A percentile compares a stretch with the other conserved stretches of the same genome.
Conservation (phyloP, 1,140 invertebrate species). For the Cyphomyrmex costatus region DNA sequence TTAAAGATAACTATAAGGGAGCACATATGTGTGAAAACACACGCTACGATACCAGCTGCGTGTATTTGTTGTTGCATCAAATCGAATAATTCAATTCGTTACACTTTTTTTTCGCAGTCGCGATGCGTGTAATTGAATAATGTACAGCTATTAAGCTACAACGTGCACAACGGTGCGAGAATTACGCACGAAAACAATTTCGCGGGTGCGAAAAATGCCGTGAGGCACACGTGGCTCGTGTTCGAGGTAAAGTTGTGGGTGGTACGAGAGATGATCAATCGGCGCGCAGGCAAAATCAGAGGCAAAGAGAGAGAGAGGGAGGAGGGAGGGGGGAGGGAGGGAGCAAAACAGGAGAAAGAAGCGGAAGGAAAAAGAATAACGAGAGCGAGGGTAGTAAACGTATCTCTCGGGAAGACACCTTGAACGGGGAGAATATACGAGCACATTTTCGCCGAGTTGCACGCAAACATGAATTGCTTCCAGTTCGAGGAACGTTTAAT, state of each 20-base stretch:
- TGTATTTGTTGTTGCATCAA: background rate
- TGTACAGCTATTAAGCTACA: constrained; percentile 28
- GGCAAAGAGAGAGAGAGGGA: constrained; percentile 9
- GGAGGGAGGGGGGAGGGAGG: constrained; percentile 13
- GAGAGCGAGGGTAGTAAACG: constrained; percentile 66
- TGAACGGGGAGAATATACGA: constrained; percentile 73
- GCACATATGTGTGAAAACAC: background rate
- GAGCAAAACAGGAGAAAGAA: background rate
- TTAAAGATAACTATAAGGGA: background rate
- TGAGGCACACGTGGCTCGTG: constrained; percentile 57
- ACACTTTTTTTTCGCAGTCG: background rate
- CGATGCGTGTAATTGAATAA: background rate
- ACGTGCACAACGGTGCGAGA: constrained; percentile 9
- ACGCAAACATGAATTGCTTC: constrained; percentile 59
- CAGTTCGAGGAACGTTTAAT: constrained; percentile 59
- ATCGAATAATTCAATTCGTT: constrained; percentile 11
- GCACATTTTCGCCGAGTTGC: constrained; percentile 68
- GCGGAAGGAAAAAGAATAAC: constrained; percentile 39
- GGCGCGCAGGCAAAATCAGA: constrained; percentile 28
- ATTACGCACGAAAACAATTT: constrained; percentile 66
- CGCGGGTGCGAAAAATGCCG: constrained; percentile 66
- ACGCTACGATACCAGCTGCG: background rate
- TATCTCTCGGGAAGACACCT: constrained; percentile 69
- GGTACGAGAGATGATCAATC: constrained; percentile 59
- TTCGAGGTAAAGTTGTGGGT: constrained; percentile 56